Percentiles rank a stretch among this genome's conserved stretches.
Evolutionary conservation across 2,888 invertebrate species (phyloP).

Genomic region (Dromius quadrimaculatus): DNA sequence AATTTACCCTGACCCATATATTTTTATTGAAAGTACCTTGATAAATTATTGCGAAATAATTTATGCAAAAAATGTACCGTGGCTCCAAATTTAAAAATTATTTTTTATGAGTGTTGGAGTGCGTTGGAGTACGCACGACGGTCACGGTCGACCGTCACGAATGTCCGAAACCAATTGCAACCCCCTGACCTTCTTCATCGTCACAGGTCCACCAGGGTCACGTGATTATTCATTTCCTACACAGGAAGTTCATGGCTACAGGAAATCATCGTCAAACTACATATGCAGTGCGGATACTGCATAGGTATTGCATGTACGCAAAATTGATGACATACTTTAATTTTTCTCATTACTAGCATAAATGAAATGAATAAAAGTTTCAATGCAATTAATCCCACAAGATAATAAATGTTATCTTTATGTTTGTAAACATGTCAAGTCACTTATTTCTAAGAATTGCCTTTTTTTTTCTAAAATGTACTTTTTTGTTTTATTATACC

Average conservation of each 20-base stretch:
- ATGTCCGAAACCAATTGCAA: background rate
- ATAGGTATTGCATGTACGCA: background rate
- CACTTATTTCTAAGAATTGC: no score
- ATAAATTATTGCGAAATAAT: conserved; percentile 15
- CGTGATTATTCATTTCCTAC: conserved; percentile 45
- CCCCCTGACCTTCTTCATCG: conserved; percentile 36
- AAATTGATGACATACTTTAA: background rate
- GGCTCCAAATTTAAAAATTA: no score
- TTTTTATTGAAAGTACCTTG: conserved; percentile 20
- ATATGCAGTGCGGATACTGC: conserved; percentile 5
- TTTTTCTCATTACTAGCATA: background rate
- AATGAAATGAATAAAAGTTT: background rate
- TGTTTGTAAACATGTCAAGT: no score
- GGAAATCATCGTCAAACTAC: conserved; percentile 37
- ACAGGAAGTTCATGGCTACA: conserved; percentile 47
- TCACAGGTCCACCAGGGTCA: conserved; percentile 37
- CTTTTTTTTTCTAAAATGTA: no score
- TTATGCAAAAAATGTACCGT: no score
- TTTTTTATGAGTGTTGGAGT: no score
- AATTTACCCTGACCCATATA: conserved; percentile 2
- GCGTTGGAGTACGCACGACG: background rate
- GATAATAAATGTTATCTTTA: background rate
- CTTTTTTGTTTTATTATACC: no score
- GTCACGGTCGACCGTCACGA: conserved; percentile 18
- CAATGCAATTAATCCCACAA: background rate